Conservation (phyloP, 2,113 vertebrate genomes). For the Hydrochoerus hydrochaeris region DNA sequence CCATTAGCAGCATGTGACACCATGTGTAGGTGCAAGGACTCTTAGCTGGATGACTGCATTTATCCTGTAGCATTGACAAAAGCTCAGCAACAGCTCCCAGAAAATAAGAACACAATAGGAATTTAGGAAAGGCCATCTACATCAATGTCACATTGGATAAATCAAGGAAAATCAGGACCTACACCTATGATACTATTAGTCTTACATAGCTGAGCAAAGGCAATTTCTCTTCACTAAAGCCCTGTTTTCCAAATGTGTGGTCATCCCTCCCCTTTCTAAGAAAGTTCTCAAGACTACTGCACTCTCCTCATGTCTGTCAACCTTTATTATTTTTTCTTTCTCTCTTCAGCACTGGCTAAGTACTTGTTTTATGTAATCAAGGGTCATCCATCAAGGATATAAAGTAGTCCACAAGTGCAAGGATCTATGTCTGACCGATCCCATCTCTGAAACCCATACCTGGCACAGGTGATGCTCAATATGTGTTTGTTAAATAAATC, state of each 20-base stretch:
- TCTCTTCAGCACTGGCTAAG: neutral
- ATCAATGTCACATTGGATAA: neutral
- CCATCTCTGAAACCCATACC: neutral
- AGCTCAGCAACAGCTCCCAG: neutral
- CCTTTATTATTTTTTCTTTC: neutral
- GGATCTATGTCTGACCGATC: neutral
- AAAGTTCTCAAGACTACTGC: neutral
- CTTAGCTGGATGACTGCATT: neutral
- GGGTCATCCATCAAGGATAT: neutral
- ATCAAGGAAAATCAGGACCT: neutral
- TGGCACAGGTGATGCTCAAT: neutral
- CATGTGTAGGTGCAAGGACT: neutral
- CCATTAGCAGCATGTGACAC: neutral
- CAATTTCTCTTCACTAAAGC: neutral
- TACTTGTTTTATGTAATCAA: neutral
- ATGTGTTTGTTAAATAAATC: neutral
- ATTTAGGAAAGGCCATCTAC: neutral
- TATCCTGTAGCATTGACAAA: neutral
- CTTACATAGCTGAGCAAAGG: neutral
- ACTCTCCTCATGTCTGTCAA: neutral
- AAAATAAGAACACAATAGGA: neutral
- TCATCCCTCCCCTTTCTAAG: neutral
- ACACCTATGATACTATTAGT: neutral
- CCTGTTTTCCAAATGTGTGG: neutral
- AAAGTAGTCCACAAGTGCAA: neutral